Evolutionary conservation across 2,888 invertebrate genomes (phyloP).

Genomic region (Xestia ashworthii): DNA sequence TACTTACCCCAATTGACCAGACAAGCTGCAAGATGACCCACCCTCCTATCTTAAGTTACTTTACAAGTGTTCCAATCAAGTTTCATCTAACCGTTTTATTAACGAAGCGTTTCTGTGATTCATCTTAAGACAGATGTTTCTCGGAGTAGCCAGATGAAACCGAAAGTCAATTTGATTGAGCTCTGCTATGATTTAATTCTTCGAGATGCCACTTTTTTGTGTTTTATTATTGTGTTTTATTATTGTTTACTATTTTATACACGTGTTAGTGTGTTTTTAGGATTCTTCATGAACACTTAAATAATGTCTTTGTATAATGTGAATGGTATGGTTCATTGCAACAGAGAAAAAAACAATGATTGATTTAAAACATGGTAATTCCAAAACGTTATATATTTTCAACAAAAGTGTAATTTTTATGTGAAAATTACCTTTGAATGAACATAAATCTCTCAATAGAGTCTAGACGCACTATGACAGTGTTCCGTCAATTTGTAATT

Average conservation of each 20-base stretch:
- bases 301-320: background rate
- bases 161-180: slow-evolving; percentile 34
- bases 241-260: background rate
- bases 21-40: slow-evolving; percentile 45
- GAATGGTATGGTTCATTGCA: background rate
- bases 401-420: background rate
- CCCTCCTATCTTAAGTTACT: slow-evolving; percentile 16
- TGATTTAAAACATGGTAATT: background rate
- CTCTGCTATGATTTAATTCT: slow-evolving; percentile 15
- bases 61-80: slow-evolving; percentile 42
- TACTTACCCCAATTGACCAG: slow-evolving; percentile 23
- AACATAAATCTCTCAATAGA: background rate
- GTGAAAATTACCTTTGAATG: background rate
- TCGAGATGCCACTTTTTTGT: background rate
- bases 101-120: slow-evolving; percentile 32
- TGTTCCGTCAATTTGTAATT: slow-evolving; percentile 1
- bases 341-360: background rate
- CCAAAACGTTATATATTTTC: background rate
- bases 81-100: slow-evolving; percentile 21
- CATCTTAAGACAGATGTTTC: slow-evolving; percentile 35
- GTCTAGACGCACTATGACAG: background rate
- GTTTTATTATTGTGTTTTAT: background rate
- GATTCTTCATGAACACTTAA: background rate
- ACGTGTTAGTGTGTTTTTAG: background rate
- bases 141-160: slow-evolving; percentile 27